A percentile compares a stretch with the other conserved stretches of the same genome.
Conservation (phyloP, 2,888 invertebrate species). For the Sthenelais limicola region DNA sequence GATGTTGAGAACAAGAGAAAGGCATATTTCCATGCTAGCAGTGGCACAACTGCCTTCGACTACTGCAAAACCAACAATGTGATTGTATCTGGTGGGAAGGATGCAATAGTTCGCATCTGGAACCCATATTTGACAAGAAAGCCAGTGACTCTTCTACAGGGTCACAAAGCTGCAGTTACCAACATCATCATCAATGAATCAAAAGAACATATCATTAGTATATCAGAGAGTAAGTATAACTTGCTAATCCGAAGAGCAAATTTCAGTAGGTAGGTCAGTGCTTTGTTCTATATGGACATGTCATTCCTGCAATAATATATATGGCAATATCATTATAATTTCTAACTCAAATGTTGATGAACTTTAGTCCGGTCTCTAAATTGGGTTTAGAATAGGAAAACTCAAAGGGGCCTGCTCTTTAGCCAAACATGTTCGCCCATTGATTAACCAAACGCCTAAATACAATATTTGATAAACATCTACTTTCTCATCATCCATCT, state of each 20-base stretch:
- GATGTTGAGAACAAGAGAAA: slow-evolving; percentile 76
- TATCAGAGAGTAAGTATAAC: slow-evolving; percentile 80
- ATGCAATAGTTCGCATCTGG: slow-evolving; percentile 84
- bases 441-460: too few species aligned
- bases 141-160: slow-evolving; percentile 78
- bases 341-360: too few species aligned
- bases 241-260: background rate
- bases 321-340: too few species aligned
- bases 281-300: too few species aligned
- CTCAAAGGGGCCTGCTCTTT: too few species aligned
- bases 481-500: too few species aligned
- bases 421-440: too few species aligned
- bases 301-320: too few species aligned
- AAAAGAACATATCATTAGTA: slow-evolving; percentile 79
- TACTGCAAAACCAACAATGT: slow-evolving; percentile 62
- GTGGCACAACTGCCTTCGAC: slow-evolving; percentile 72
- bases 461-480: too few species aligned
- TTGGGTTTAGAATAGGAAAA: too few species aligned
- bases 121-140: slow-evolving; percentile 83
- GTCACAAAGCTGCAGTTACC: slow-evolving; percentile 79
- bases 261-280: too few species aligned
- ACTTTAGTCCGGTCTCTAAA: too few species aligned
- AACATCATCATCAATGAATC: slow-evolving; percentile 79
- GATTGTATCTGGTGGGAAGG: slow-evolving; percentile 77
- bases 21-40: slow-evolving; percentile 75